phyloP scores from a whole-genome alignment of 37 sponge, comb jelly and placozoan genomes.

The Ianthella basta region DNA sequence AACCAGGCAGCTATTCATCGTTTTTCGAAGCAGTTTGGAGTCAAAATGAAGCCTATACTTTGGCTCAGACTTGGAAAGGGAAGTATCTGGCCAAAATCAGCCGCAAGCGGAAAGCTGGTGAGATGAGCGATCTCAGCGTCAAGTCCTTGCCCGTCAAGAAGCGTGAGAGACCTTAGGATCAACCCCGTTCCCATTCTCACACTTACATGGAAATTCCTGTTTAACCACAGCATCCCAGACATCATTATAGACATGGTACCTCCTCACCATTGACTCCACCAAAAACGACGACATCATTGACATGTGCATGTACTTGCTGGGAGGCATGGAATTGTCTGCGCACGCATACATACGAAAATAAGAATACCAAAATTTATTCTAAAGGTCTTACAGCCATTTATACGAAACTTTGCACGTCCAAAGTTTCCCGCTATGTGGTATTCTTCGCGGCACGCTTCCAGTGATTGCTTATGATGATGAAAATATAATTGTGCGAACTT shows the following conservation, averaged over 20 bases:
- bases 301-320: no score
- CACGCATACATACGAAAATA: neutral
- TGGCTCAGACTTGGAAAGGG: no score
- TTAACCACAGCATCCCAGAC: constrained; percentile 45
- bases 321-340: neutral
- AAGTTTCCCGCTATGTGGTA: constrained; percentile 17
- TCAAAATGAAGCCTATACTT: neutral
- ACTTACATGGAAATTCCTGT: constrained; percentile 28
- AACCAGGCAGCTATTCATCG: neutral
- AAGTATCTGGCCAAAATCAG: no score
- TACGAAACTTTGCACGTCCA: neutral
- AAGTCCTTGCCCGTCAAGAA: no score
- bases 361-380: neutral
- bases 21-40: constrained; percentile 10
- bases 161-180: constrained; percentile 5
- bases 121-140: no score
- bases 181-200: constrained; percentile 20
- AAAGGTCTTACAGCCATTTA: neutral
- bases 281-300: constrained; percentile 1
- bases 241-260: constrained; percentile 53
- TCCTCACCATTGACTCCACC: constrained; percentile 33
- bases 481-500: no score
- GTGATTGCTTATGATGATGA: no score
- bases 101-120: no score
- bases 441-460: no score